phyloP scores from a whole-genome alignment of 2,888 invertebrate species.

The Dioctria linearis region DNA sequence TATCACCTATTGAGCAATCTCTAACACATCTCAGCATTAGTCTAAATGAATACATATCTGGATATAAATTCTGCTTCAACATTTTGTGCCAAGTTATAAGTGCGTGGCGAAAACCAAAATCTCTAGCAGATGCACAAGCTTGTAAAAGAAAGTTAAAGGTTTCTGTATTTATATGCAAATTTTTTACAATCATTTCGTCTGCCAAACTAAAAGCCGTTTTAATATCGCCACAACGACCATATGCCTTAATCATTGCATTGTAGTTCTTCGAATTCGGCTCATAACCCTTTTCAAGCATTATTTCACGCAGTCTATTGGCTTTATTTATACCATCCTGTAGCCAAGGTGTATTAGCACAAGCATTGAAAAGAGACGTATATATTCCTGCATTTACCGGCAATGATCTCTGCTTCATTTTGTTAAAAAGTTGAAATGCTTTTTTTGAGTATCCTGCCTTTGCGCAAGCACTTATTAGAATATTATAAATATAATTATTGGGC shows the following conservation, averaged over 20 bases:
- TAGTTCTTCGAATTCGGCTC: slow-evolving; percentile 84
- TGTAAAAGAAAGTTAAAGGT: slow-evolving; percentile 87
- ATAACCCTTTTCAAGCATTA: slow-evolving; percentile 80
- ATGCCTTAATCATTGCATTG: slow-evolving; percentile 93
- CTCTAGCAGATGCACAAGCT: slow-evolving; percentile 85
- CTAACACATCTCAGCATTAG: slow-evolving; percentile 83
- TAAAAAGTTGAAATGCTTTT: slow-evolving; percentile 88
- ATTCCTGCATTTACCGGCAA: slow-evolving; percentile 80
- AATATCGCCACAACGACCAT: slow-evolving; percentile 86
- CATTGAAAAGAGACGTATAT: slow-evolving; percentile 90
- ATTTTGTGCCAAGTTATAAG: slow-evolving; percentile 91
- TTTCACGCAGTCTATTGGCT: slow-evolving; percentile 77
- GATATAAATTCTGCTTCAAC: slow-evolving; percentile 76
- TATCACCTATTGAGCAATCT: slow-evolving; percentile 85
- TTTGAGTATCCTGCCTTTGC: slow-evolving; percentile 88
- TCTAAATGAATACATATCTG: slow-evolving; percentile 84
- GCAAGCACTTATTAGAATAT: slow-evolving; percentile 86
- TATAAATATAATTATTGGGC: slow-evolving; percentile 86
- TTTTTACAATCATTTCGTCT: slow-evolving; percentile 85
- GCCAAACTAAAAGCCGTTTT: slow-evolving; percentile 84
- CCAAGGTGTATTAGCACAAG: slow-evolving; percentile 87
- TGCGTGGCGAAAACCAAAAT: slow-evolving; percentile 86
- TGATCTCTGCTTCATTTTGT: slow-evolving; percentile 84
- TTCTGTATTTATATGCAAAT: slow-evolving; percentile 76
- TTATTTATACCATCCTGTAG: slow-evolving; percentile 78